Evolutionary conservation across 2,888 invertebrate genomes (phyloP).

Genomic region (Drosophila diplacantha): DNA sequence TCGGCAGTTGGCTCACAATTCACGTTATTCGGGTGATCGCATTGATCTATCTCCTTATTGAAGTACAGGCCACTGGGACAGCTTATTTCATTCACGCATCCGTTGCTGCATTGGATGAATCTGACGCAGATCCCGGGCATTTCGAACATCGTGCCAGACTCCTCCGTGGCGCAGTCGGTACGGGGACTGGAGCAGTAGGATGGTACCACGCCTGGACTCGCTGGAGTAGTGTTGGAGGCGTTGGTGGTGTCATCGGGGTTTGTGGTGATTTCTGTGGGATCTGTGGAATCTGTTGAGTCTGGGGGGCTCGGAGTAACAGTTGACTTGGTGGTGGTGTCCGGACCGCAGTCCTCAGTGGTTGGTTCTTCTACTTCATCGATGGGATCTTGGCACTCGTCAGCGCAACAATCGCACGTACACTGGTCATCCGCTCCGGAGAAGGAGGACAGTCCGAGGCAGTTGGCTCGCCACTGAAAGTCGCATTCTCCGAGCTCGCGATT

Average conservation of each 20-base stretch:
- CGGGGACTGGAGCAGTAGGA: constrained; percentile 39
- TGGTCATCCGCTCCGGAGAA: constrained; percentile 35
- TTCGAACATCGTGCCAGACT: constrained; percentile 17
- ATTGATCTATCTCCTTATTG: constrained; percentile 31
- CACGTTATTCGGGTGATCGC: constrained; percentile 61
- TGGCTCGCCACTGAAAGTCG: constrained; percentile 61
- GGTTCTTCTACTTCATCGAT: constrained; percentile 1
- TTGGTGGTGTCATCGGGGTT: background rate
- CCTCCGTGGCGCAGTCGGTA: constrained; percentile 29
- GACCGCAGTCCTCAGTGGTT: constrained; percentile 20
- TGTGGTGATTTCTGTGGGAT: constrained; percentile 1
- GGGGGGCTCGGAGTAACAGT: constrained; percentile 11
- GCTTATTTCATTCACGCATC: constrained; percentile 37
- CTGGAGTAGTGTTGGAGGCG: constrained; percentile 14
- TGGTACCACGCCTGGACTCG: constrained; percentile 26
- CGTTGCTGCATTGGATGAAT: constrained; percentile 57
- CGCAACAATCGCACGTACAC: constrained; percentile 55
- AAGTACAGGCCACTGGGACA: constrained; percentile 67
- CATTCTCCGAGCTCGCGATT: constrained; percentile 59
- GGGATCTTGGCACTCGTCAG: constrained; percentile 38
- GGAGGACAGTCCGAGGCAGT: constrained; percentile 42
- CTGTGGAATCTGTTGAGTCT: constrained; percentile 8
- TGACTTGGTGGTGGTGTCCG: constrained; percentile 6
- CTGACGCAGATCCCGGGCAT: constrained; percentile 52
- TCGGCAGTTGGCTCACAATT: constrained; percentile 46